phyloP scores from a whole-genome alignment of 2,113 vertebrate species.

The Rafetus swinhoei region DNA sequence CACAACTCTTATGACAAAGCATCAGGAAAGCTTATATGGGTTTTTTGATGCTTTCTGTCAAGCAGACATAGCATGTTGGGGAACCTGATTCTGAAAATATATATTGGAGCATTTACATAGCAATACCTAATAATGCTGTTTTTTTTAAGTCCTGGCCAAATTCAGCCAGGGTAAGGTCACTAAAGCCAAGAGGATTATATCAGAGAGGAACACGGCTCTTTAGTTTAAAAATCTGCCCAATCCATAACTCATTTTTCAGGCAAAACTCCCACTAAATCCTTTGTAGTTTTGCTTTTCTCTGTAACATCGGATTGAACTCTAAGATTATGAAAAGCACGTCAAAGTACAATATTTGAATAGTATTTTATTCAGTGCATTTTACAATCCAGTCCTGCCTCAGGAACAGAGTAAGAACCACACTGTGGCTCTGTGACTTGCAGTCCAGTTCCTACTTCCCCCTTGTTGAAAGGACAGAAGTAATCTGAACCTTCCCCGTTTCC shows the following conservation, averaged over 20 bases:
- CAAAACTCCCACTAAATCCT: fast-evolving
- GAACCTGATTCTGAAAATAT: not conserved
- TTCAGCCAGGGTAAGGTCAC: fast-evolving
- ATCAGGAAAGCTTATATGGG: fast-evolving
- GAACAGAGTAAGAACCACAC: not conserved
- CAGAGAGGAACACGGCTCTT: fast-evolving
- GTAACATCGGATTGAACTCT: not conserved
- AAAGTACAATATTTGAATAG: fast-evolving
- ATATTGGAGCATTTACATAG: not conserved
- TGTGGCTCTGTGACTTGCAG: not conserved
- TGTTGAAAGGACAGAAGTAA: not conserved
- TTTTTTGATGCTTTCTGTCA: fast-evolving
- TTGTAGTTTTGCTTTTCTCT: not conserved
- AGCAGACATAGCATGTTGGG: not conserved
- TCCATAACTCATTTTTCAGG: not conserved
- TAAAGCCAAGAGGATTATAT: fast-evolving
- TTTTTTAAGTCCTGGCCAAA: not conserved
- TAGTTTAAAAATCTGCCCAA: not conserved
- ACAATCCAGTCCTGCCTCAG: too few species aligned
- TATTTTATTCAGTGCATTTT: fast-evolving
- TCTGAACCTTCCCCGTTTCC: not conserved
- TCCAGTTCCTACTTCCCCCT: not conserved
- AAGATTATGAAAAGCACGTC: not conserved
- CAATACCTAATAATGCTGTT: not conserved
- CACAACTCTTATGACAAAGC: not conserved